Conservation (phyloP, 2,797 vertebrate genomes). For the Urophycis tenuis region DNA sequence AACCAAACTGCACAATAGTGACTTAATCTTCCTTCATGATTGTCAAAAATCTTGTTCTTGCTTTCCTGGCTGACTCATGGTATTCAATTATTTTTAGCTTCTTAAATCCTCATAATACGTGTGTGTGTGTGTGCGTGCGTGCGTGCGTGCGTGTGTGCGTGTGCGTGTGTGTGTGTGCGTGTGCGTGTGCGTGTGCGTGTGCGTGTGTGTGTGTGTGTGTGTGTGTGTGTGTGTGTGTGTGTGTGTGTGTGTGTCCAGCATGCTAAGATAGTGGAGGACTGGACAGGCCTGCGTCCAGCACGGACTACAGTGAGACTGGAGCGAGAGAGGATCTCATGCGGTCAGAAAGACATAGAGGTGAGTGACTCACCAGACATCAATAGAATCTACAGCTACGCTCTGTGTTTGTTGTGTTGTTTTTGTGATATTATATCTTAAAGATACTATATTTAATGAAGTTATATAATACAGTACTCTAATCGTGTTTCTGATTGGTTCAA, state of each 20-base stretch:
- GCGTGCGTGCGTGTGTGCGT: too few species aligned
- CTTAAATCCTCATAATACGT: background rate
- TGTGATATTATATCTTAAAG: conserved; percentile 10
- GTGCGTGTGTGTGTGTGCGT: too few species aligned
- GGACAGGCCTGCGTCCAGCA: conserved; percentile 80
- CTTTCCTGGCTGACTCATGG: too few species aligned
- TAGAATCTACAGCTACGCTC: background rate
- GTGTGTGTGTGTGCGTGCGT: too few species aligned
- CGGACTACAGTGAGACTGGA: conserved; percentile 80
- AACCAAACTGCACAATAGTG: background rate
- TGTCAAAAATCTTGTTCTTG: background rate
- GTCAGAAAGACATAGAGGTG: conserved; percentile 62
- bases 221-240: conserved; percentile 6
- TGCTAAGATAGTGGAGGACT: conserved; percentile 74
- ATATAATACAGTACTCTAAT: background rate
- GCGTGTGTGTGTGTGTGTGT: conserved; percentile 2
- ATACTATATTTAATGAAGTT: background rate
- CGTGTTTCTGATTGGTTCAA: background rate
- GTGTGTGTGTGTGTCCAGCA: conserved; percentile 59
- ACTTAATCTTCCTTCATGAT: background rate
- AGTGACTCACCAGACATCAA: conserved; percentile 46
- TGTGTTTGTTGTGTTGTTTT: background rate
- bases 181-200: too few species aligned
- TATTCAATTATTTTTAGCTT: background rate
- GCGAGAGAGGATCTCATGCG: conserved; percentile 68